These are phyloP conservation scores for Hydractinia echinata DNA, from an alignment of 30 jellyfish, hydroid and myxozoan species.

Conservation along the genomic window DNA sequence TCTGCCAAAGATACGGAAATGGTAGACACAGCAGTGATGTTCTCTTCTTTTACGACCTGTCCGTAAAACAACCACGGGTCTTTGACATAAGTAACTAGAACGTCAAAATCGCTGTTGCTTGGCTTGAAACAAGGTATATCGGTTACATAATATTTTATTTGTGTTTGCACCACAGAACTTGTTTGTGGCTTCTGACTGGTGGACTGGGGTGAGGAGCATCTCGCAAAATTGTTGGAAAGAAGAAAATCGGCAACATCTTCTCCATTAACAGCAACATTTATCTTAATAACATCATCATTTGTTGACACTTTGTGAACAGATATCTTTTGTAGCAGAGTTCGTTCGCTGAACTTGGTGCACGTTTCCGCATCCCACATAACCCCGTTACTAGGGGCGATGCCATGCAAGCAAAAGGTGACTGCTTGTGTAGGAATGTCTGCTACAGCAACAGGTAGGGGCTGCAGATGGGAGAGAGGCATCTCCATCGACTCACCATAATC, in stretches of 20 bases:
- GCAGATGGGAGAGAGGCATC: neutral
- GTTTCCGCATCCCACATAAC: neutral
- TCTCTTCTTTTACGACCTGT: conserved; percentile 39
- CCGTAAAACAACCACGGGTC: conserved; percentile 51
- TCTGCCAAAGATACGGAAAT: conserved; percentile 6
- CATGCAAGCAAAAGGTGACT: neutral
- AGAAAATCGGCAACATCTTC: neutral
- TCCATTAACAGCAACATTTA: neutral
- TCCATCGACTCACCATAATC: conserved; percentile 10
- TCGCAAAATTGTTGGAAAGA: neutral
- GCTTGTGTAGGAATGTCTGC: conserved; percentile 10
- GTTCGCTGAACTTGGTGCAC: neutral
- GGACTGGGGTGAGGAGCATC: neutral
- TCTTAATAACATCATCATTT: neutral
- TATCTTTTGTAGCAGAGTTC: neutral
- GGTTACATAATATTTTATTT: too few relatives aligned
- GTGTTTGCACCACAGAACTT: neutral
- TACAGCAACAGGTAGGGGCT: neutral
- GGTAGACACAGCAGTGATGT: conserved; percentile 14
- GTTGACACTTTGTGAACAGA: neutral
- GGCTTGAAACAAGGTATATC: neutral
- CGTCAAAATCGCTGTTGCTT: neutral
- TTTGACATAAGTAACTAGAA: conserved; percentile 39
- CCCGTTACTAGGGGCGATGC: neutral
- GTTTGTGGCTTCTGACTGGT: neutral